Percentiles rank a stretch among this genome's conserved stretches.
These are phyloP conservation scores for Perca schrenkii DNA, from an alignment of 2,113 vertebrate species.

Conservation along the genomic window DNA sequence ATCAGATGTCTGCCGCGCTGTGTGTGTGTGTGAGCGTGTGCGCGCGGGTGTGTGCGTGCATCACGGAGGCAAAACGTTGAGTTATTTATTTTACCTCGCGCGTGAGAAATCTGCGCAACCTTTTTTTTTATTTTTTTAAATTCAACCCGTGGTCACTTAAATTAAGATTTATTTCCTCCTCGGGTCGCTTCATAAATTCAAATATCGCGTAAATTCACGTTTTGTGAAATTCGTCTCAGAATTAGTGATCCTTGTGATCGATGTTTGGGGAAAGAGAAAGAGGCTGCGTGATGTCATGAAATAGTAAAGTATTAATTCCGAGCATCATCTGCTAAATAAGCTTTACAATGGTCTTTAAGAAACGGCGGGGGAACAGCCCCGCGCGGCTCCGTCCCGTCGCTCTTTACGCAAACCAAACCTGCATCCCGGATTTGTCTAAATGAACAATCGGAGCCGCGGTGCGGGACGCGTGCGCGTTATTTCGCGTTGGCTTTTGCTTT, in stretches of 20 bases:
- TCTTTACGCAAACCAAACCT: neutral
- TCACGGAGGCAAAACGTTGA: neutral
- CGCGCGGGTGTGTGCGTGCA: no score
- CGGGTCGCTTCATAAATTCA: neutral
- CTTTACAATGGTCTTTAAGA: rapidly evolving
- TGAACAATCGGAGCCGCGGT: neutral
- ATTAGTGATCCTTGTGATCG: neutral
- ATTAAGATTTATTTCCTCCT: neutral
- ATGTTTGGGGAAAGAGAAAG: neutral
- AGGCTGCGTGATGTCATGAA: neutral
- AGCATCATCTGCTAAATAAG: neutral
- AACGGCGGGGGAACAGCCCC: neutral
- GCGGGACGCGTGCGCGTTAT: rapidly evolving
- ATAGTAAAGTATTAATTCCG: rapidly evolving
- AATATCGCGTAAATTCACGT: neutral
- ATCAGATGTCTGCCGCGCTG: neutral
- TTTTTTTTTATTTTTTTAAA: neutral
- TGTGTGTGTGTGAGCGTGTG: no score
- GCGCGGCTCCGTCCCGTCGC: constrained; percentile 8
- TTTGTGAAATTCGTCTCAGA: neutral
- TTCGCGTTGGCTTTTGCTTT: neutral
- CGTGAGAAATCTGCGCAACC: neutral
- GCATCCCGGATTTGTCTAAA: neutral
- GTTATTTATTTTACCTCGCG: neutral
- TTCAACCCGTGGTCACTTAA: neutral